Conservation (phyloP, 2,797 vertebrate genomes). For the Leptodactylus fallax region DNA sequence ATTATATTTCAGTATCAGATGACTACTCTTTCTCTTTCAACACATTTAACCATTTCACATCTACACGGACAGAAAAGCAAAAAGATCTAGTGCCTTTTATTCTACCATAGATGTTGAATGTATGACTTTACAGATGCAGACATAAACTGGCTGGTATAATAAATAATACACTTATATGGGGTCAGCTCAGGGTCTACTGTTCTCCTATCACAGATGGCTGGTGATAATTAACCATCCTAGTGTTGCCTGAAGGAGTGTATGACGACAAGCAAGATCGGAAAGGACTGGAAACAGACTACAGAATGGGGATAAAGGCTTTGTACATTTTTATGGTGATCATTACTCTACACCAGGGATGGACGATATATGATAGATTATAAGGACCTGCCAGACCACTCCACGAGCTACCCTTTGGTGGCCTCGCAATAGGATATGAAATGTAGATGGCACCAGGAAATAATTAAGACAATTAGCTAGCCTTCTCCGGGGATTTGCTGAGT, state of each 20-base stretch:
- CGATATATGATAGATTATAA: neutral
- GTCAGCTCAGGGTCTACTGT: neutral
- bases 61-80: neutral
- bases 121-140: neutral
- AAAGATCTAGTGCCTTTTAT: neutral
- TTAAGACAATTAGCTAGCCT: neutral
- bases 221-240: neutral
- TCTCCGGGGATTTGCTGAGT: neutral
- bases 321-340: neutral
- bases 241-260: neutral
- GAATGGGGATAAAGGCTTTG: neutral
- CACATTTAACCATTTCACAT: slow-evolving; percentile 36
- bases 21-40: slow-evolving; percentile 21
- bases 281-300: neutral
- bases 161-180: neutral
- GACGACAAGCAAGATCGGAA: neutral
- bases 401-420: neutral
- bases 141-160: neutral
- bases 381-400: neutral
- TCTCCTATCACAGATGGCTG: neutral
- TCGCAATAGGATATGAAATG: neutral
- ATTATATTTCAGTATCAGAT: slow-evolving; percentile 43
- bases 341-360: neutral
- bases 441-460: neutral
- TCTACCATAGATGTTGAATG: neutral